Base-by-base conservation (phyloP, 2,888 invertebrate species). In the Fragum fragum region DNA sequence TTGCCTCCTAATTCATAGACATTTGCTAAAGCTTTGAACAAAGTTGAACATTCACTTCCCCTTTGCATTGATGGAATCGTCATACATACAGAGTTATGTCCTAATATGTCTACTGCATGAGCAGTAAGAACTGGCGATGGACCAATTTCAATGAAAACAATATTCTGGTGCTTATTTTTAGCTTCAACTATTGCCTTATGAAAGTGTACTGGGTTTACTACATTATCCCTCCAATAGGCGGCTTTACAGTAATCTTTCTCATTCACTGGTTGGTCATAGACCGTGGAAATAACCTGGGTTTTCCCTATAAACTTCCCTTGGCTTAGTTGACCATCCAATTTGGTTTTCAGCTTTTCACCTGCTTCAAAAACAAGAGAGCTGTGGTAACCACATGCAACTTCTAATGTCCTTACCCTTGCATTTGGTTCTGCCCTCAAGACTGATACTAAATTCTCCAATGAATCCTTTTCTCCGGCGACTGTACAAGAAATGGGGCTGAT, bases 111-210 rank as follows among this genome's bases (percentile, higher is more conserved):
- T 29, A 18, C 2, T 1, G 70, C 7, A 23, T 79, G 79, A 11
- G 79, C 70, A 11, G 52, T 29, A 1, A 79, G 69, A n/a, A 79
- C 89, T 3, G 90, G 89, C 57, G 76, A 85, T 36, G 91, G 91
- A 11, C 91, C 90, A 32, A 91, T 89, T 74, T 91, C 91, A 14
- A 91, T 36, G 75, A 87, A 86, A 9, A 90, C 72, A 68, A 86
- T 88, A n/a, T 59, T 57, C 3, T 68, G 69, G 14, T 73, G 57
- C 21, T 63, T 26, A 1, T 73, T 39, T 1, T 71, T 69, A 9
- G 84, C 73, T 29, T 82, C 55, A 66, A 72, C 16, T 11, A 90
- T 74, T 1, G 86, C 86, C 39, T 90, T 77, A 42, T 76, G 70
- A 66, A 91, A 89, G 0, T 66, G 29, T 1, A 91, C 91, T 26